Evolutionary conservation across 1,140 invertebrate species (phyloP), one percentile per base, ranked within the genome.

Genomic region (Drosophila tani): DNA sequence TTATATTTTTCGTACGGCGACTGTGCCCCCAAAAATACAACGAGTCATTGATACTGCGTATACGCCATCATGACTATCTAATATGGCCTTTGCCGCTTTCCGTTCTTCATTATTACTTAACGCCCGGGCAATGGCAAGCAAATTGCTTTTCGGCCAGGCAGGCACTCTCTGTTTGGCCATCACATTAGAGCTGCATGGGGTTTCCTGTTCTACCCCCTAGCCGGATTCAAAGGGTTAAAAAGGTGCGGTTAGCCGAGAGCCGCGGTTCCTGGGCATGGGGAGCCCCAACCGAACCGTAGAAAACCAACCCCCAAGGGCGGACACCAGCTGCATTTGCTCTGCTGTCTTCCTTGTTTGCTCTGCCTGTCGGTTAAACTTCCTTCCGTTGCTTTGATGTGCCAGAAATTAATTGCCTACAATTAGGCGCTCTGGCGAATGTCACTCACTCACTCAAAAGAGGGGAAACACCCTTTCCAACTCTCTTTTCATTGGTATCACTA

Each of bases 401-500:
- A 90, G 81, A 90, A 90, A 91, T 91, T 91, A 91, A 92, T 92
- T 92, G 91, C 90, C 85, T 92, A 90, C 91, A 92, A 92, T 92
- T 92, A 92, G 85, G 86, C 81, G 90, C 75, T 70, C 74, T 63
- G 81, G 81, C 84, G 81, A 88, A 88, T 85, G 85, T 84, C 85
- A 90, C 55, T 82, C 84, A 74, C 79, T 55, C 75, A 64, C 59
- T 70, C 43, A 59, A 64, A 32, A 40, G 35, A 17, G 32, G 32
- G 50, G 41, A 29, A 51, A 19, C 55, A 21, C 19, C 19, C 19
- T 29, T 43, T 24, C 62, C 55, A 29, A 14, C 51, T 21, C 51
- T 21, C 32, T 38, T 24, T 65, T 24, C 7, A 15, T 4, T 15
- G 60, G 27, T 45, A 45, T 43, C 43, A 66, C 27, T 55, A 49